Evolutionary conservation across 2,113 vertebrate species (phyloP).

Genomic region (Motacilla alba): DNA sequence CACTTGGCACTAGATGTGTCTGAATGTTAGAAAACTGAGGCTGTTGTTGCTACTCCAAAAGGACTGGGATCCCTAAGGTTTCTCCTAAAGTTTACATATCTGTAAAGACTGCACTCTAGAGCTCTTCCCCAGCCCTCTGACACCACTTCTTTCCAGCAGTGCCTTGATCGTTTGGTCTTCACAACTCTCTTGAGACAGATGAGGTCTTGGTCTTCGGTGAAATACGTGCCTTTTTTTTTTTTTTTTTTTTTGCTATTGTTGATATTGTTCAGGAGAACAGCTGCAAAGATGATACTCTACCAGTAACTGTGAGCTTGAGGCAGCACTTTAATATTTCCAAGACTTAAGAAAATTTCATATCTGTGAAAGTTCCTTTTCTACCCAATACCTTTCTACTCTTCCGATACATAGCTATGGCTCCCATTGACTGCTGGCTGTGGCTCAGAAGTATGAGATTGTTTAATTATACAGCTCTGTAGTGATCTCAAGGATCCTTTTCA

Average conservation of each 20-base stretch:
- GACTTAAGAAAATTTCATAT: not conserved
- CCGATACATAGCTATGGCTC: not conserved
- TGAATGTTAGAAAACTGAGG: not conserved
- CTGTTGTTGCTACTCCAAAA: not conserved
- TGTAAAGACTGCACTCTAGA: not conserved
- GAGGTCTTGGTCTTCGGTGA: not conserved
- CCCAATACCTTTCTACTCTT: not conserved
- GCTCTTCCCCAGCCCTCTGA: not conserved
- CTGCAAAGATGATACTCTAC: not conserved
- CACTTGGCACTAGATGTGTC: not conserved
- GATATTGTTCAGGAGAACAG: not conserved
- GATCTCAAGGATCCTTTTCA: not conserved
- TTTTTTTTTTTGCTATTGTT: not conserved
- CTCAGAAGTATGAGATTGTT: not conserved
- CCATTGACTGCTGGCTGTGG: not conserved
- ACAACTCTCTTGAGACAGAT: not conserved
- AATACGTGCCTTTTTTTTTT: not conserved
- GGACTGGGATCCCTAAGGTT: not conserved
- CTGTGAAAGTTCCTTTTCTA: not conserved
- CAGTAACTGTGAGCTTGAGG: not conserved
- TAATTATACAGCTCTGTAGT: not conserved
- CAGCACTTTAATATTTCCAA: not conserved
- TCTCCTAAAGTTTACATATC: not conserved
- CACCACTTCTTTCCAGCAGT: not conserved
- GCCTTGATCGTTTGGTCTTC: not conserved